Evolutionary conservation across 2,797 vertebrate genomes (phyloP), one percentile per base, ranked within the genome.

Genomic region (Netta rufina): DNA sequence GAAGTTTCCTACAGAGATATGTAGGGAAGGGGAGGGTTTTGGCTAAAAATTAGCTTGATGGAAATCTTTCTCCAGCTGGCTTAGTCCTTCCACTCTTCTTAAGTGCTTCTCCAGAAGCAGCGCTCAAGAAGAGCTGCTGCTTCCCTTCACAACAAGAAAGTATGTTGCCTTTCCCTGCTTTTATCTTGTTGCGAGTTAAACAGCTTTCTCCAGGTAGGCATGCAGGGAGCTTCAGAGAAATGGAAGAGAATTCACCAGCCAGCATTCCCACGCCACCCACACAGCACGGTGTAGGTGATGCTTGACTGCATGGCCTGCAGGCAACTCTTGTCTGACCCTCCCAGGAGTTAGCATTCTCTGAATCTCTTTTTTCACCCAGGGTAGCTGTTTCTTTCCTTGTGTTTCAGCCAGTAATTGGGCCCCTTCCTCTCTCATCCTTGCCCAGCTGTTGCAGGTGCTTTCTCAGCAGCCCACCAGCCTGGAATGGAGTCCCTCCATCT

Each of bases 1-100:
- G 67, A 92, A 93, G 78, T 82, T 82, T 95, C 78, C 92, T 93
- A 83, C 71, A 84, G 89, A 76, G 81, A 82, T 69, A 58, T 60
- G 27, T 62, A 79, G 43, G 32, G 39, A 64, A 66, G 38, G n/a
- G 49, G 51, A 74, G 84, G n/a, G n/a, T 43, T 93, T 76, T 91
- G 84, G 75, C 75, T 93, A 84, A 84, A 70, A 87, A 76, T 75
- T 36, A 87, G 60, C 25, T 72, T 47, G 81, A 58, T 81, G 38
- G 89, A 87, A 84, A 70, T 60, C 41, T 92, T 93, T 56, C 74
- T 76, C 90, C 77, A 92, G 71, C 67, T 93, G 86, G 66, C 64
- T 81, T 77, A 58, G 33, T 90, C 84, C 27, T 90, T 96, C 64
- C 17, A 60, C 74, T 92, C 54, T 53, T 53, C 51, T 53, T 27